Base-by-base conservation (phyloP, 2,888 invertebrate species). In the Xestia ashworthii region DNA sequence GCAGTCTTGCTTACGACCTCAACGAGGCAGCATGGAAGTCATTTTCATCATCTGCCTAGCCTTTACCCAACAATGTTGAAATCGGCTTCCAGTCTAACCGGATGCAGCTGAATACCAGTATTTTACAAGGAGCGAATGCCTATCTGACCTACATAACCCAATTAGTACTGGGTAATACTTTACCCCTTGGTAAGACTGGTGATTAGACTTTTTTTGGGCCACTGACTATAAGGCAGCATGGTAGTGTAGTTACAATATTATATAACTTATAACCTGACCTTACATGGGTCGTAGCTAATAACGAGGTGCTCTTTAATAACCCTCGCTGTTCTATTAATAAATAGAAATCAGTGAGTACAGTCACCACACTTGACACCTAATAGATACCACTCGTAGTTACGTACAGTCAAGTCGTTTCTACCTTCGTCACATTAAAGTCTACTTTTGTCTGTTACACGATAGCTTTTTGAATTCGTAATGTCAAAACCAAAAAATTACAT, bases 311-410 rank as follows among this genome's bases (percentile, higher is more conserved):
- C 32, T 0, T 16, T 38, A 19, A n/a, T 48, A 41, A 48, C 25
- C 32, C 19, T 62, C 16, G 16, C 16, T 14, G 19, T 44, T 64
- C 11, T 53, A 53, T 46, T 65, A 66, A 46, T 53, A 53, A 46
- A 53, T 14, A 32, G 19, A 64, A 64, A 65, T 44, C 78, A 78
- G n/a, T 78, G 44, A 46, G 66, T 25, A 12, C 46, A 38, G 68
- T 68, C 68, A 16, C n/a, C 38, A 38, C 38, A 19, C n/a, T 48
- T 71, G 38, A 71, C 32, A 67, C 53, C 22, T 53, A 53, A 67
- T 67, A 25, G 22, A 41, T 3, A 4, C 19, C 38, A 55, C 3
- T 25, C 38, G 16, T 14, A 48, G 38, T 72, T 25, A 14, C 16
- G 5, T 25, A 53, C 38, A 62, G 11, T 11, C 9, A 62, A 38